Percentiles rank a stretch among this genome's conserved stretches.
Evolutionary conservation across 2,113 vertebrate genomes (phyloP).

Genomic region (Arenaria interpres): DNA sequence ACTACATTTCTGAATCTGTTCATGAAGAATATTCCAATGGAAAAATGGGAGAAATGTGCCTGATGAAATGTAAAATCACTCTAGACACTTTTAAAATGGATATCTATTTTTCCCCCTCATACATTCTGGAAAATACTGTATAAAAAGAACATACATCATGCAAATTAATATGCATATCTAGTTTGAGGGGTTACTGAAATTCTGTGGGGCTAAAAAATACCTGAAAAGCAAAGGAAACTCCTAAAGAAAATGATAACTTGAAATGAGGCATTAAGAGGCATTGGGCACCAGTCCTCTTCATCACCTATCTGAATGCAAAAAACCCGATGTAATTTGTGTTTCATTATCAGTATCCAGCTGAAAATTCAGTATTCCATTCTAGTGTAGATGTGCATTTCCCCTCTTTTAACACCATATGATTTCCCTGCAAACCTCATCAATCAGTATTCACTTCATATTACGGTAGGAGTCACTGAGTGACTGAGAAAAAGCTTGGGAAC

Average conservation of each 20-base stretch:
- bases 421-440: neutral
- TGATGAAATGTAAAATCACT: neutral
- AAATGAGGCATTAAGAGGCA: neutral
- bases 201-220: neutral
- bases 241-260: neutral
- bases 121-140: neutral
- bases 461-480: neutral
- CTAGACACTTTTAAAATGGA: neutral
- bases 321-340: neutral
- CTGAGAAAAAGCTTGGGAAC: neutral
- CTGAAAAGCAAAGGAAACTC: neutral
- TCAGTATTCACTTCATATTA: neutral
- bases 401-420: neutral
- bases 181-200: neutral
- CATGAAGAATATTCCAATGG: neutral
- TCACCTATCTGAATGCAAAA: neutral
- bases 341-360: neutral
- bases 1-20: neutral
- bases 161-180: neutral
- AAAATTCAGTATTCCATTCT: neutral
- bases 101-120: neutral
- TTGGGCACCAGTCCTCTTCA: neutral
- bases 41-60: neutral
- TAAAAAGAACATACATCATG: neutral
- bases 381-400: neutral